Evolutionary conservation across 92 coral and sea anemone species (phyloP).

Genomic region (Porites lobata): DNA sequence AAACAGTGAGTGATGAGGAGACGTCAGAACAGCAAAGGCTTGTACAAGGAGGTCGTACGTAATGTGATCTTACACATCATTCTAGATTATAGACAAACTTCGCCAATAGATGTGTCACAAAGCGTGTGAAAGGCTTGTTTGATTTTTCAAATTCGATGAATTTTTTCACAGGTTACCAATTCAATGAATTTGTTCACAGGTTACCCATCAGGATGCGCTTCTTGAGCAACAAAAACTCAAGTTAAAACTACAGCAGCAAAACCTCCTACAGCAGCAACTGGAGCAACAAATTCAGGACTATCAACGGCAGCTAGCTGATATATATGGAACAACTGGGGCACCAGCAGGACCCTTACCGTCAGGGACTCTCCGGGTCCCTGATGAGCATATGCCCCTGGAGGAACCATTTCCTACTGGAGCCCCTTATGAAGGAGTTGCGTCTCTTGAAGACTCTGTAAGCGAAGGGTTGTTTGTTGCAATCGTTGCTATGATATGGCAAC

Average conservation of each 20-base stretch:
- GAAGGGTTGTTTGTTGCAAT: neutral
- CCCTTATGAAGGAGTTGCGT: constrained; percentile 4
- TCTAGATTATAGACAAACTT: too few species aligned
- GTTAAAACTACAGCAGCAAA: constrained; percentile 87
- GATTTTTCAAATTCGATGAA: neutral
- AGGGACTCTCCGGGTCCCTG: neutral
- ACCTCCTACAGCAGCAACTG: constrained; percentile 80
- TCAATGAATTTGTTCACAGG: neutral
- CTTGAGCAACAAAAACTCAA: constrained; percentile 82
- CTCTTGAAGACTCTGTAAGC: constrained; percentile 24
- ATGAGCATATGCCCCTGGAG: constrained; percentile 9
- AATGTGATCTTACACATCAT: too few species aligned
- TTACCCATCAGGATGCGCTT: constrained; percentile 55
- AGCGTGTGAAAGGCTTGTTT: neutral
- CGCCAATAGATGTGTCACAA: too few species aligned
- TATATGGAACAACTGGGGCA: constrained; percentile 35
- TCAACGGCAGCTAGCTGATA: constrained; percentile 54
- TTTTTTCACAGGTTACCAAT: constrained; percentile 1
- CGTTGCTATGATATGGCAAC: too few species aligned
- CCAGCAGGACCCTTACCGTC: constrained; percentile 28
- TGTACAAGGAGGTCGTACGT: too few species aligned
- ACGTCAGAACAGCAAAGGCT: too few species aligned
- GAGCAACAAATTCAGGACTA: constrained; percentile 80
- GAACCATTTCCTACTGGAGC: neutral
- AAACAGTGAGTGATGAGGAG: too few species aligned